Evolutionary conservation across 2,797 vertebrate genomes (phyloP).

Genomic region (Tolypeutes matacus): DNA sequence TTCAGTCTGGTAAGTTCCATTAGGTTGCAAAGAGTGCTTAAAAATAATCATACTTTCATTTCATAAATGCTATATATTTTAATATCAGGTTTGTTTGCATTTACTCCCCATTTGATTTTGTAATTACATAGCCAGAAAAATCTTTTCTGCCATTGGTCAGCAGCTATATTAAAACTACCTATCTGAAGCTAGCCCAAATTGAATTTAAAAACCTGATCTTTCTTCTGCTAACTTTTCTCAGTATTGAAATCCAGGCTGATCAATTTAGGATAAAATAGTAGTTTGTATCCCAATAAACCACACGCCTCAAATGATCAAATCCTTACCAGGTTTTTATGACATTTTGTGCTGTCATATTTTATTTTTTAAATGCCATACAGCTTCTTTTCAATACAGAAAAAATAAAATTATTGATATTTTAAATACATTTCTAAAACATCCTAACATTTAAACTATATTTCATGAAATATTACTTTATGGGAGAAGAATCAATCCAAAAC

Average conservation of each 20-base stretch:
- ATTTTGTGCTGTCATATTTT: neutral
- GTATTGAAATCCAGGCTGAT: slow-evolving; percentile 9
- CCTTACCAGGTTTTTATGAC: neutral
- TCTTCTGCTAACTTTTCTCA: slow-evolving; percentile 45
- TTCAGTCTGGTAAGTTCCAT: slow-evolving; percentile 41
- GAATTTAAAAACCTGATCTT: slow-evolving; percentile 4
- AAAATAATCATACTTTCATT: slow-evolving; percentile 37
- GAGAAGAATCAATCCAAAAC: slow-evolving; percentile 11
- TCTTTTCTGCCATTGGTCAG: slow-evolving; percentile 34
- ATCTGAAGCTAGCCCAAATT: slow-evolving; percentile 1
- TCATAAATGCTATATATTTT: slow-evolving; percentile 11
- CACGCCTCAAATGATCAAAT: neutral
- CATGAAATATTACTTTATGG: neutral
- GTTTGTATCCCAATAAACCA: neutral
- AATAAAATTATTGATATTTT: neutral
- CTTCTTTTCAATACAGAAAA: slow-evolving; percentile 49
- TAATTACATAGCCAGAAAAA: slow-evolving; percentile 39
- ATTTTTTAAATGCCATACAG: slow-evolving; percentile 28
- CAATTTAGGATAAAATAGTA: slow-evolving; percentile 12
- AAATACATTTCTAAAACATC: neutral
- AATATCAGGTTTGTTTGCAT: slow-evolving; percentile 56
- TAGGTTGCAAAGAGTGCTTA: slow-evolving; percentile 41
- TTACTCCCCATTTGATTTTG: slow-evolving; percentile 61
- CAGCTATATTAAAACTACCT: slow-evolving; percentile 57
- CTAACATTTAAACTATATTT: slow-evolving; percentile 47